phyloP scores from a whole-genome alignment of 2,797 vertebrate species.

The Crocidura indochinensis region DNA sequence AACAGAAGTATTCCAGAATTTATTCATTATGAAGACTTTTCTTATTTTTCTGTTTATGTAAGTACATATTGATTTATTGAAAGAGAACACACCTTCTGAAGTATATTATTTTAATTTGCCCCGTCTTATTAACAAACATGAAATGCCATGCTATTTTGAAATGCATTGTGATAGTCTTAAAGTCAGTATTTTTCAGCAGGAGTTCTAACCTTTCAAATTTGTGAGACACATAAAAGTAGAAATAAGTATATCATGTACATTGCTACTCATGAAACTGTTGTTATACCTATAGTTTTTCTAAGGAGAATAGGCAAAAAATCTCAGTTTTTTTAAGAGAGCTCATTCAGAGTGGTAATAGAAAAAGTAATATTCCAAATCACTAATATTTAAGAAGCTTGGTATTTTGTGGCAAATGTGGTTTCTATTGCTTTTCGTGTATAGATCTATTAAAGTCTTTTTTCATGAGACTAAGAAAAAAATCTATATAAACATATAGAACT shows the following conservation, averaged over 20 bases:
- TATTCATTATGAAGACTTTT: neutral
- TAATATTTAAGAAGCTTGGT: constrained; percentile 63
- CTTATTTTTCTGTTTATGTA: neutral
- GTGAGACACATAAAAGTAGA: constrained; percentile 73
- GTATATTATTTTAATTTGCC: neutral
- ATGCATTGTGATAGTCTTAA: neutral
- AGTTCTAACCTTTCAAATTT: constrained; percentile 85
- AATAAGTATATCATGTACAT: constrained; percentile 58
- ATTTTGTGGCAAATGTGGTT: constrained; percentile 58
- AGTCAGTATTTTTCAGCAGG: constrained; percentile 72
- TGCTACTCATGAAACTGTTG: constrained; percentile 81
- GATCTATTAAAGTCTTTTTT: constrained; percentile 54
- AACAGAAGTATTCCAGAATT: neutral
- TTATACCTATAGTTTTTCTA: constrained; percentile 73
- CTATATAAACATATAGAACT: constrained; percentile 68
- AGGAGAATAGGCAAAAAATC: constrained; percentile 25
- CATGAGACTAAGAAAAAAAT: constrained; percentile 45
- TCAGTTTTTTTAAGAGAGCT: constrained; percentile 7
- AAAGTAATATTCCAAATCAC: constrained; percentile 42
- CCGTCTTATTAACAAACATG: neutral
- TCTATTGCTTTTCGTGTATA: constrained; percentile 60
- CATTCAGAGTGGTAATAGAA: neutral
- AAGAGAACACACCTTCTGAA: neutral
- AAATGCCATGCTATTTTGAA: neutral
- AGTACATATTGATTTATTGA: neutral